A percentile compares a stretch with the other conserved stretches of the same genome.
phyloP scores from a whole-genome alignment of 2,888 invertebrate genomes.

The Cephus pygmeus region DNA sequence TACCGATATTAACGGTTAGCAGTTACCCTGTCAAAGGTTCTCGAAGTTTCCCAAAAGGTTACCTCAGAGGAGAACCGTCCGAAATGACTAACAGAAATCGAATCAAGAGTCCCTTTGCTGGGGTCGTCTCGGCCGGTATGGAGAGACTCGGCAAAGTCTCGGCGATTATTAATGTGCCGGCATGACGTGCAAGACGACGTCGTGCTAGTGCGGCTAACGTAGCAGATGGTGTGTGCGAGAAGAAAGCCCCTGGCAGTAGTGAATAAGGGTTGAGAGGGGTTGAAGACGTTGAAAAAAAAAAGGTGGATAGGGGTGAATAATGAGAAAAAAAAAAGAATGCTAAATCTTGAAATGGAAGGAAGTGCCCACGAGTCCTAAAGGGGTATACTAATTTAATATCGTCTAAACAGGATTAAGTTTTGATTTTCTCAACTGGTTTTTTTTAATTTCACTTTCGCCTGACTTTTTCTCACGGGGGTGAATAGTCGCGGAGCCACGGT shows the following conservation, averaged over 20 bases:
- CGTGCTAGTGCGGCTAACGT: conserved; percentile 25
- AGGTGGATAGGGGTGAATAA: too few species aligned
- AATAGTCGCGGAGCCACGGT: background rate
- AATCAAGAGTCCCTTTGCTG: too few species aligned
- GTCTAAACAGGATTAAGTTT: conserved; percentile 50
- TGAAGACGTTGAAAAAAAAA: too few species aligned
- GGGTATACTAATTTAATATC: conserved; percentile 51
- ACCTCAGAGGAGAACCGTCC: too few species aligned
- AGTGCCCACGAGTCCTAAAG: conserved; percentile 36
- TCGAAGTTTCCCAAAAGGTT: too few species aligned
- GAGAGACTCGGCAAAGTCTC: too few species aligned
- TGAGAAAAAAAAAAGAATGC: too few species aligned
- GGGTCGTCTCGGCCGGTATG: too few species aligned
- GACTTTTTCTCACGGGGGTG: background rate
- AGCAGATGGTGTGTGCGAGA: background rate
- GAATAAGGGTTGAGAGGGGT: too few species aligned
- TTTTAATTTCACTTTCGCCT: background rate
- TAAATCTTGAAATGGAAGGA: background rate
- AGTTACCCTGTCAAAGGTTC: too few species aligned
- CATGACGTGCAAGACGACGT: conserved; percentile 11
- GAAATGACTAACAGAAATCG: too few species aligned
- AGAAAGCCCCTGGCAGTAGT: background rate
- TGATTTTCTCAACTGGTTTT: conserved; percentile 29
- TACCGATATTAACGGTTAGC: too few species aligned
- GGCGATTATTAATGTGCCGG: background rate